These are phyloP conservation scores for Bacillus rossius DNA, from an alignment of 1,140 invertebrate species.

Conservation along the genomic window DNA sequence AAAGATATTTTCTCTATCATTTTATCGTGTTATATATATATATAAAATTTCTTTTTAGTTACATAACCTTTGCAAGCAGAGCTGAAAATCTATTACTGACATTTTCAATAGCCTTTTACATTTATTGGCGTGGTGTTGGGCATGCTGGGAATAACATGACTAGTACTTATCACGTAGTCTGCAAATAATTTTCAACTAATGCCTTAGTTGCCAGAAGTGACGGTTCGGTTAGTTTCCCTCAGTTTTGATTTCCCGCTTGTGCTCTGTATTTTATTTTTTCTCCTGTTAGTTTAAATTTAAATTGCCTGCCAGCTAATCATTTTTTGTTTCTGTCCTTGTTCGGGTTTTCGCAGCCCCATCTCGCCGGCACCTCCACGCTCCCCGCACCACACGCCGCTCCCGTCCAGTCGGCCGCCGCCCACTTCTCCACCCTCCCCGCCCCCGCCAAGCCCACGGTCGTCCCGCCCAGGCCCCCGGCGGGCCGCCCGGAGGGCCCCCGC, in stretches of 20 bases:
- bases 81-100: too few relatives aligned
- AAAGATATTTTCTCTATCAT: too few relatives aligned
- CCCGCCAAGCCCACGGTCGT: background rate
- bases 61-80: too few relatives aligned
- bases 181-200: too few relatives aligned
- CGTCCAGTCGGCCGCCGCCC: background rate
- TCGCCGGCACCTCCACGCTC: background rate
- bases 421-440: background rate
- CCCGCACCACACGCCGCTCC: background rate
- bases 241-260: background rate
- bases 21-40: too few relatives aligned
- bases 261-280: background rate
- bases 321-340: slow-evolving; percentile 1
- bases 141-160: background rate
- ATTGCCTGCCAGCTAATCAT: background rate
- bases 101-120: too few relatives aligned
- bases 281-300: background rate
- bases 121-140: background rate
- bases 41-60: too few relatives aligned
- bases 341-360: background rate
- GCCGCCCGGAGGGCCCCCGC: background rate
- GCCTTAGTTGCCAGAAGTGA: too few relatives aligned
- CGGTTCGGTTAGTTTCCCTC: too few relatives aligned
- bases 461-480: background rate
- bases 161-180: too few relatives aligned